Percentiles rank a stretch among this genome's conserved stretches.
Conservation (phyloP, 1,140 invertebrate genomes). For the Palaemon carinicauda region DNA sequence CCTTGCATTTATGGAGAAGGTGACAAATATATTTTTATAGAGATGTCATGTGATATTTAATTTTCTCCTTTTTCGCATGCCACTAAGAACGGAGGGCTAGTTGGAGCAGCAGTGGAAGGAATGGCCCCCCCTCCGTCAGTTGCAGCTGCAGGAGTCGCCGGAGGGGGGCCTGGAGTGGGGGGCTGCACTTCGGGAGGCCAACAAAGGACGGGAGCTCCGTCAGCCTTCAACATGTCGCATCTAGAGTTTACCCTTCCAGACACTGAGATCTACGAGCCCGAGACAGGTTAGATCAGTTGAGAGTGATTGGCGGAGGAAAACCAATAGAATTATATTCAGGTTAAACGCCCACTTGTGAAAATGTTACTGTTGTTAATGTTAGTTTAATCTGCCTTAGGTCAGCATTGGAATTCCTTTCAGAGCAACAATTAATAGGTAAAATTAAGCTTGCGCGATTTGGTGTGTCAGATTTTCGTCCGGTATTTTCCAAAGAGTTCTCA, state of each 20-base stretch:
- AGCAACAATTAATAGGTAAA: no score
- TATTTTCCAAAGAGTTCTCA: no score
- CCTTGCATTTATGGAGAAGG: no score
- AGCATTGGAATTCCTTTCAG: no score
- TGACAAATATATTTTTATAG: no score
- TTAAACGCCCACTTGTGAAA: no score
- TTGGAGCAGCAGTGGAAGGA: slow-evolving; percentile 44
- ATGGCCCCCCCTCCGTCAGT: slow-evolving; percentile 1
- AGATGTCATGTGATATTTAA: no score
- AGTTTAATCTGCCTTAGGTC: no score
- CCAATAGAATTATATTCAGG: no score
- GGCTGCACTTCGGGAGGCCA: background rate
- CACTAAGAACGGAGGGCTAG: slow-evolving; percentile 40
- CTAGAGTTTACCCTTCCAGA: slow-evolving; percentile 52
- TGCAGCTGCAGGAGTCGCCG: background rate
- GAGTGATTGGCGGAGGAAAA: background rate
- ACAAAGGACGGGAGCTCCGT: background rate
- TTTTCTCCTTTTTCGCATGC: background rate
- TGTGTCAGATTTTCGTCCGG: no score
- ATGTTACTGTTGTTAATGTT: no score
- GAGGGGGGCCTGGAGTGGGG: background rate
- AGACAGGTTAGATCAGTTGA: slow-evolving; percentile 29
- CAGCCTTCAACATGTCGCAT: slow-evolving; percentile 40
- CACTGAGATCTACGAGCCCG: slow-evolving; percentile 52
- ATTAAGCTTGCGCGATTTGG: no score